Evolutionary conservation across 1,140 invertebrate species (phyloP), one percentile per base, ranked within the genome.

Genomic region (Matsumurasca onukii): DNA sequence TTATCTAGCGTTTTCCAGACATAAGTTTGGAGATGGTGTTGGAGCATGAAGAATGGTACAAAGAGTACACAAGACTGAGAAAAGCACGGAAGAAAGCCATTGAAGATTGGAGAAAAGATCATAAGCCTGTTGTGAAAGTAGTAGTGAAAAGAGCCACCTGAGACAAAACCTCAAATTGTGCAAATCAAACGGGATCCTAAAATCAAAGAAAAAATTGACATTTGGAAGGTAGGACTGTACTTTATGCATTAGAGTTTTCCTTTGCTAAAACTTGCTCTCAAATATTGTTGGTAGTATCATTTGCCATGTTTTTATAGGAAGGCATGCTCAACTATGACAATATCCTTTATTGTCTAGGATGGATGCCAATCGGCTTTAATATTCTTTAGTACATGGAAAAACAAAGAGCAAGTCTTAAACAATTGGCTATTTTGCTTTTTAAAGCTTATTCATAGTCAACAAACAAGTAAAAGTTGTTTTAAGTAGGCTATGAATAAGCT

Each of bases 191-290:
- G 55, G n/a, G 55, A 59, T 27, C 55, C 55, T 13, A 59, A 29
- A 9, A 15, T 59, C 24, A 59, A 59, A 29, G 55, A 59, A 27
- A 59, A 59, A n/a, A 59, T 59, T 27, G 55, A 59, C 13, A 59
- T 59, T 59, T 59, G 55, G 55, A 59, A 59, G 30, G 55, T 59
- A 59, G 2, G 55, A 27, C n/a, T 5, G 24, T 17, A 22, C n/a
- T 20, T 51, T 45, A 45, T 9, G 9, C 17, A 17, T 45, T 45
- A 12, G 34, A 45, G 17, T 17, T 45, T 45, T 12, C 17, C 17
- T 45, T 45, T 12, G 9, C 9, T 12, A 12, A 45, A 9, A 45
- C 34, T 12, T 45, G 17, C 9, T 45, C 9, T 45, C 9, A 17
- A 12, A 17, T 45, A 9, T 45, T 45, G 9, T 12, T 45, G 9